phyloP scores from a whole-genome alignment of 1,140 invertebrate species.

The Oscheius sp. region DNA sequence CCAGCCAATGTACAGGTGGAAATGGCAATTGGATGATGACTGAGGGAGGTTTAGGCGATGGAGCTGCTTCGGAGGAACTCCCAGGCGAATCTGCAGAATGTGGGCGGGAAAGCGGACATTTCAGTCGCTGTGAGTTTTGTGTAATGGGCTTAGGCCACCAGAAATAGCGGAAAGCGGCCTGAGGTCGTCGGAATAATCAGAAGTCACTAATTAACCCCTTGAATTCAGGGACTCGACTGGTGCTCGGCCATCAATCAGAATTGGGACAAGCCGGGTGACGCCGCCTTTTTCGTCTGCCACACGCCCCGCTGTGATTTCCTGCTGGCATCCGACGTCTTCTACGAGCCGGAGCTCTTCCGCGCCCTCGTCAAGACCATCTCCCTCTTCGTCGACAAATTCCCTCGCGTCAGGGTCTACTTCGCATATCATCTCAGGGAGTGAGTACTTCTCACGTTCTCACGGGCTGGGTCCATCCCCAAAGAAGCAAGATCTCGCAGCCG shows the following conservation, averaged over 20 bases:
- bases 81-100: not conserved
- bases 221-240: conserved; percentile 20
- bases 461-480: conserved; percentile 22
- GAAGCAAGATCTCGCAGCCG: not conserved
- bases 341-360: conserved; percentile 49
- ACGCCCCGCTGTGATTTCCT: conserved; percentile 32
- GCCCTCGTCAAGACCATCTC: conserved; percentile 46
- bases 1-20: not conserved
- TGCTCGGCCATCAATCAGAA: not conserved
- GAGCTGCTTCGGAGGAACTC: conserved; percentile 1
- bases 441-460: too few relatives aligned
- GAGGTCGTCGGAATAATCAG: not conserved
- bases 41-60: not conserved
- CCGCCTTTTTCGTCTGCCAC: not conserved
- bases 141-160: too few relatives aligned
- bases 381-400: conserved; percentile 41
- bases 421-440: conserved; percentile 56
- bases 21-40: not conserved
- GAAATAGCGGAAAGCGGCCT: not conserved
- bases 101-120: not conserved
- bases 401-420: conserved; percentile 39
- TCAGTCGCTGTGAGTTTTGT: too few relatives aligned
- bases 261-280: not conserved
- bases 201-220: not conserved
- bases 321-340: conserved; percentile 56